Evolutionary conservation across 2,797 vertebrate species (phyloP), one percentile per base, ranked within the genome.

Genomic region (Rhincodon typus): DNA sequence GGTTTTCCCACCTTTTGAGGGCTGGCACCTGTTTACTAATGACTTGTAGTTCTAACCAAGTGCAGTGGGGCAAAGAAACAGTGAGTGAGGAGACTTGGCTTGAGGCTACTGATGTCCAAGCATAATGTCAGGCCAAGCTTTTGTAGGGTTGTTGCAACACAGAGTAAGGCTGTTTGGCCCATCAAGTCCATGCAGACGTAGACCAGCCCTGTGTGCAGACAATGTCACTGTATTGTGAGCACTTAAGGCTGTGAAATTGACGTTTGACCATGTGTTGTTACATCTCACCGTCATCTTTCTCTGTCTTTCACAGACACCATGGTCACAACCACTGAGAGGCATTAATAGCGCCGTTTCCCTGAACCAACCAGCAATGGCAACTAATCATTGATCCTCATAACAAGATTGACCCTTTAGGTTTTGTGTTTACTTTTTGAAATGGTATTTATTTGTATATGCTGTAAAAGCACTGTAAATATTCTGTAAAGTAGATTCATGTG

Each of bases 361-460:
- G 70, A 69, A 77, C n/a, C 57, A 38, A 88, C 57, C 90, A 38
- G 15, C 57, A 21, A 1, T n/a, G 38, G 27, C 38, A 13, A 53
- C 42, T 46, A 4, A 88, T 25, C 2, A 5, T 27, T 50, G 10
- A 25, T 53, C 38, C 69, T 15, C 67, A 13, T 50, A 74, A 53
- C 19, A 38, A 53, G 30, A 91, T 57, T 17, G 42, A 30, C 42
- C 42, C 27, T 72, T 74, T 50, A 42, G 93, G 15, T 25, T 27
- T 30, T 91, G 4, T 2, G 42, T 50, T 50, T 74, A 72, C 93
- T 94, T 50, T 94, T 72, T 19, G 93, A 50, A 67, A 53, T 6
- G 42, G 30, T 95, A 95, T 95, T 95, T 95, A 95, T 95, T 95
- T 95, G 94, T 95, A 95, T 74, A 95, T 77, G 74, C 50, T 95